Percentiles rank a stretch among this genome's conserved stretches.
These are phyloP conservation scores for Plectus sambesii DNA, from an alignment of 1,140 invertebrate species.

Conservation along the genomic window DNA sequence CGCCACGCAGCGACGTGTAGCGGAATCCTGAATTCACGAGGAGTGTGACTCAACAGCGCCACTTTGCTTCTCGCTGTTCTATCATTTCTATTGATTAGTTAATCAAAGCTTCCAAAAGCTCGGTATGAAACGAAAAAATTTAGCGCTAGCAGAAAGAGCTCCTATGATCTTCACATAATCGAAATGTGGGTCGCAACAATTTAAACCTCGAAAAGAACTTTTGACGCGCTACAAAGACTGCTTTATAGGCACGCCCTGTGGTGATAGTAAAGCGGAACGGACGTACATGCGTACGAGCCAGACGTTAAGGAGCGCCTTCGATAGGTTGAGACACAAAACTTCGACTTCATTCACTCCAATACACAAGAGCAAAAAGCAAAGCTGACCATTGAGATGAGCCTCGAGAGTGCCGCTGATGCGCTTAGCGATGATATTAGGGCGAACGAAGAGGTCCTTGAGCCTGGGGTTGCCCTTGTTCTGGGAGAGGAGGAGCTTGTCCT, in stretches of 20 bases:
- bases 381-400: constrained; percentile 78
- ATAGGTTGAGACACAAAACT: no score
- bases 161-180: background rate
- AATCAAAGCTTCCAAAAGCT: background rate
- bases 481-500: constrained; percentile 87
- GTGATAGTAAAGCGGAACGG: no score
- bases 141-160: no score
- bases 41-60: constrained; percentile 3
- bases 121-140: no score
- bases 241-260: no score
- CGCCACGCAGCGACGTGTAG: constrained; percentile 91
- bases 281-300: no score
- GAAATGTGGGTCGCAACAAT: background rate
- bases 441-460: constrained; percentile 92
- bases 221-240: no score
- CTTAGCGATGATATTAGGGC: constrained; percentile 95
- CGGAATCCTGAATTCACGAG: constrained; percentile 58
- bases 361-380: constrained; percentile 9
- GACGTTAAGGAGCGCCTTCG: no score
- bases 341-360: background rate
- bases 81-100: no score
- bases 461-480: constrained; percentile 89
- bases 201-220: no score
- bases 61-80: no score
- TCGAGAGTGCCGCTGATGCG: constrained; percentile 80